Evolutionary conservation across 2,888 invertebrate species (phyloP), one percentile per base, ranked within the genome.

Genomic region (Callyntrura guangdongensis): DNA sequence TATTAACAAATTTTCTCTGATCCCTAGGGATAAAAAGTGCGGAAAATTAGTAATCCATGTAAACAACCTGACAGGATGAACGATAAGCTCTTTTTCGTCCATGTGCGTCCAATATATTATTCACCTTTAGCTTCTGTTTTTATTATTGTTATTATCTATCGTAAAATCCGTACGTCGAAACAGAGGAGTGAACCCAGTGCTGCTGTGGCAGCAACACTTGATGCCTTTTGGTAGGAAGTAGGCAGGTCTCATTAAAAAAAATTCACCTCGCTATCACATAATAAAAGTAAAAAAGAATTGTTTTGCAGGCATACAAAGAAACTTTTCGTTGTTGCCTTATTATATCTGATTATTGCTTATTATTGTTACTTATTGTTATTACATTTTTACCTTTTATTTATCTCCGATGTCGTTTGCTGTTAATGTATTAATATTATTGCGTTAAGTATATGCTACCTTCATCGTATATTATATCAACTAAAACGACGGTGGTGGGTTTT

Each of bases 61-160:
- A 89, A 89, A 89, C 88, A 89, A 59, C 47, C 83, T 89, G 88
- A 89, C 88, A 74, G 53, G 88, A 88, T 82, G 59, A 83, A 59
- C 74, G 88, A 89, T 82, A 72, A 59, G 61, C 67, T 47, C 17
- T 17, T 83, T 45, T 64, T 49, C 81, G 53, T 77, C 36, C 59
- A 61, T 81, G 53, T 69, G 17, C 69, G 4, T 61, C 36, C 36
- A 69, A 20, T 47, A 49, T 20, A 22, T n/a, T 36, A 45, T 59
- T 79, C 67, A 67, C 64, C 47, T 79, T 79, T 86, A 64, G 61
- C 59, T 59, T 49, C 49, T 67, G n/a, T 67, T n/a, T 53, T 84
- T 53, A 72, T 69, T n/a, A 59, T 27, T 82, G 14, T 53, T 12
- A 61, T 61, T 47, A 22, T 45, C 9, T 12, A 8, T 56, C 14